These are phyloP conservation scores for Naja naja DNA, from an alignment of 2,113 vertebrate species.

Conservation along the genomic window DNA sequence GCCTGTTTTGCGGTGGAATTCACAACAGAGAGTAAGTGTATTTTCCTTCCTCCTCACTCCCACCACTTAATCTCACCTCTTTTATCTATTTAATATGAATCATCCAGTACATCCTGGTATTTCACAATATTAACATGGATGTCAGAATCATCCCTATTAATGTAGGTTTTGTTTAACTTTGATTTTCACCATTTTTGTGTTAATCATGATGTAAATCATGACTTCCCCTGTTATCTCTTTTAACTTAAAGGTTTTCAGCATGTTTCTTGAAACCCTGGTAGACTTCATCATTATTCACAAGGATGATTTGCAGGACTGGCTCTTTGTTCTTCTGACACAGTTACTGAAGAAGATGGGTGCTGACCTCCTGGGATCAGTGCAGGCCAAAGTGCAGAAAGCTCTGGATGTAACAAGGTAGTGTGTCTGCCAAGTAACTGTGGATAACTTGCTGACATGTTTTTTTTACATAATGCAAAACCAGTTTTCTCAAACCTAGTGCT, in stretches of 20 bases:
- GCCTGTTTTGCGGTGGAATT: slow-evolving; percentile 92
- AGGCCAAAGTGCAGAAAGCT: slow-evolving; percentile 97
- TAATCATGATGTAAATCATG: background rate
- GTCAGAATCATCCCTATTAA: slow-evolving; percentile 44
- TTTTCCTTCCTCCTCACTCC: slow-evolving; percentile 39
- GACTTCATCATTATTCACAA: slow-evolving; percentile 96
- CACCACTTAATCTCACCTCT: slow-evolving; percentile 15
- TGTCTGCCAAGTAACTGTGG: slow-evolving; percentile 22
- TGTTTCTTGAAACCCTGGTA: slow-evolving; percentile 98
- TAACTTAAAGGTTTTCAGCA: slow-evolving; percentile 89
- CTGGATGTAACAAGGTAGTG: slow-evolving; percentile 92
- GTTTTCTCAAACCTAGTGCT: background rate
- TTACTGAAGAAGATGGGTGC: slow-evolving; percentile 98
- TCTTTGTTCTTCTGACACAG: slow-evolving; percentile 96
- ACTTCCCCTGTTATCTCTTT: slow-evolving; percentile 18
- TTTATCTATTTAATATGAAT: slow-evolving; percentile 40
- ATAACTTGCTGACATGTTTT: background rate
- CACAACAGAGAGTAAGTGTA: slow-evolving; percentile 98
- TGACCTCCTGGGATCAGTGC: slow-evolving; percentile 94
- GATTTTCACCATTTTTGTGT: background rate
- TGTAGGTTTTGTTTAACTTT: slow-evolving; percentile 24
- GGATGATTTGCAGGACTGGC: slow-evolving; percentile 97
- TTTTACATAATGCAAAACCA: background rate
- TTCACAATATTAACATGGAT: slow-evolving; percentile 30
- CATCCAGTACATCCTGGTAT: slow-evolving; percentile 1